Percentiles rank a stretch among this genome's conserved stretches.
Evolutionary conservation across 2,888 invertebrate species (phyloP).

Genomic region (Pterostichus madidus): DNA sequence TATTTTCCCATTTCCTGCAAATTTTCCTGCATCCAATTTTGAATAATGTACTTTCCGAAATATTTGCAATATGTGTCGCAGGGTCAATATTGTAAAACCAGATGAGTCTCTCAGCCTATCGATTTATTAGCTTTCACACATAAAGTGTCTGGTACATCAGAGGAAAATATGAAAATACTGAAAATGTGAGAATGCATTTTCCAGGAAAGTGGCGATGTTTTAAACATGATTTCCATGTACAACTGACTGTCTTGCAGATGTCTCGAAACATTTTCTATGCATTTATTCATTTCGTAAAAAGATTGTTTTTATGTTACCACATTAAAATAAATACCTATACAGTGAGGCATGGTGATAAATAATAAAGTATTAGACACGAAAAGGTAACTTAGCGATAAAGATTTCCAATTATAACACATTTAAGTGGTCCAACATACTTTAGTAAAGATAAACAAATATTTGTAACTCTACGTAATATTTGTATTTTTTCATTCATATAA

Average conservation of each 20-base stretch:
- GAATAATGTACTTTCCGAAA: too few species aligned
- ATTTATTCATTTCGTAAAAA: slow-evolving; percentile 21
- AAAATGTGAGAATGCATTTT: background rate
- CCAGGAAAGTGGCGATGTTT: background rate
- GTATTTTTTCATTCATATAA: too few species aligned
- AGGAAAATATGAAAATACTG: background rate
- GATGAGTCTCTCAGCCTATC: background rate
- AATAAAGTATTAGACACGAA: background rate
- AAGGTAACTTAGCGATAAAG: too few species aligned
- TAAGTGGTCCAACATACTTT: too few species aligned
- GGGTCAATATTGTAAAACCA: too few species aligned
- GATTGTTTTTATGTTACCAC: background rate
- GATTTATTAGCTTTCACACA: background rate
- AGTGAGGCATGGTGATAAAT: background rate
- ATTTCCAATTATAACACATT: too few species aligned
- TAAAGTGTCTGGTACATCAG: background rate
- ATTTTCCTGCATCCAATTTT: too few species aligned
- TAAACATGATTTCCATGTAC: background rate
- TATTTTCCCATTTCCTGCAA: too few species aligned
- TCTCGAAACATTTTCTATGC: background rate
- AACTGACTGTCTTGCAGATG: background rate
- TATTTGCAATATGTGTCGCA: too few species aligned
- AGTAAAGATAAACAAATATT: too few species aligned
- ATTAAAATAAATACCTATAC: background rate
- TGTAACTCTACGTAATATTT: too few species aligned